phyloP scores from a whole-genome alignment of 2,888 invertebrate genomes.

The Andrena hattorfiana region DNA sequence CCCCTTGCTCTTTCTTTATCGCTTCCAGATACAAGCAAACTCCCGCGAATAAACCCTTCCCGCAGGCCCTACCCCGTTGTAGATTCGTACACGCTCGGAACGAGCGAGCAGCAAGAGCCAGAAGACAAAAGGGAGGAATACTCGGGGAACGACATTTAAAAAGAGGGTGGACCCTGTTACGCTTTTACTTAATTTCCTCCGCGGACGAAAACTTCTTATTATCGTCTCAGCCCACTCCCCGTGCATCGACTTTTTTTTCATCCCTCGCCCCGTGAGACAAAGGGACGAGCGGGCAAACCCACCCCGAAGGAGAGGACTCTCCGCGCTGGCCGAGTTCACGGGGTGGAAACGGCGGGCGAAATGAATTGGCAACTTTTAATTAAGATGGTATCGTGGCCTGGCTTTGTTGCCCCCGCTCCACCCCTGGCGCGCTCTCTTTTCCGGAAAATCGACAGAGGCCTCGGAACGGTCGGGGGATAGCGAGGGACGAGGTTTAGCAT shows the following conservation, averaged over 20 bases:
- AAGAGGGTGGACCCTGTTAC: conserved; percentile 46
- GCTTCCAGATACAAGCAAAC: conserved; percentile 29
- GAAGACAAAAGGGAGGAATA: conserved; percentile 38
- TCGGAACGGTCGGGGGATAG: conserved; percentile 43
- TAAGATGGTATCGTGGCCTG: conserved; percentile 83
- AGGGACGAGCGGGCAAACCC: conserved; percentile 70
- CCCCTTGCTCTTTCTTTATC: conserved; percentile 29
- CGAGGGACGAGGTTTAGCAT: conserved; percentile 80
- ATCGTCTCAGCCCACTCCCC: conserved; percentile 74
- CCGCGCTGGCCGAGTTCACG: conserved; percentile 66
- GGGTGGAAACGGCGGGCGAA: conserved; percentile 79
- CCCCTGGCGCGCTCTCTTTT: conserved; percentile 46
- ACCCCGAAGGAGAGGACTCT: conserved; percentile 32
- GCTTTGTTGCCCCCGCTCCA: conserved; percentile 56
- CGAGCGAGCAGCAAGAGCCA: conserved; percentile 8
- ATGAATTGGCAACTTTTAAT: conserved; percentile 85
- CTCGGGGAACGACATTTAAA: conserved; percentile 34
- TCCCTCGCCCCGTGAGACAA: conserved; percentile 75
- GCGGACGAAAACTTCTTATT: conserved; percentile 79
- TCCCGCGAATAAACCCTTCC: conserved; percentile 37
- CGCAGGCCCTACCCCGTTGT: background rate
- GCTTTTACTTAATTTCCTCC: conserved; percentile 80
- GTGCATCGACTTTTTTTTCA: conserved; percentile 64
- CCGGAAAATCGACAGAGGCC: conserved; percentile 66
- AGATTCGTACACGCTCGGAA: conserved; percentile 6